phyloP scores from a whole-genome alignment of 2,113 vertebrate species.

The Hemicordylus capensis region DNA sequence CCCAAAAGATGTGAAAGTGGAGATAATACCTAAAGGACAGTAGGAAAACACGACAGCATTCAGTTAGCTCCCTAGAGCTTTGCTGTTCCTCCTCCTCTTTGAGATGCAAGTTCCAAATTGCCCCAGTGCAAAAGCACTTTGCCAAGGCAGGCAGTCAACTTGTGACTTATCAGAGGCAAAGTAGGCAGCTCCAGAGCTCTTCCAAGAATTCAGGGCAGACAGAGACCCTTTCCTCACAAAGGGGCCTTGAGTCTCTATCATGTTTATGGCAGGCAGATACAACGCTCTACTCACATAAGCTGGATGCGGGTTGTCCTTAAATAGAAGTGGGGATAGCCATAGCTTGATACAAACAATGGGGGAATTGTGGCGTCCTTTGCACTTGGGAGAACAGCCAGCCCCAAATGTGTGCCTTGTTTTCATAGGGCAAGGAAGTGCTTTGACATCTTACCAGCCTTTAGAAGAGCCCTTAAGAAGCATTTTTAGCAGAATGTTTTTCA shows the following conservation, averaged over 20 bases:
- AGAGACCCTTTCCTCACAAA: constrained; percentile 7
- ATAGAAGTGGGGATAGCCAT: neutral
- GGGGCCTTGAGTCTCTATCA: neutral
- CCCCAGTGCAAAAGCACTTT: neutral
- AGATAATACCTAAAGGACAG: neutral
- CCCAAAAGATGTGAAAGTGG: neutral
- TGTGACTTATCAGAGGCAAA: neutral
- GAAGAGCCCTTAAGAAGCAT: too few relatives aligned
- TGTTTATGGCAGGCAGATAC: neutral
- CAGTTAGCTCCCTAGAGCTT: neutral
- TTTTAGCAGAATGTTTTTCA: too few relatives aligned
- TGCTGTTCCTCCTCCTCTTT: neutral
- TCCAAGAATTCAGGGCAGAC: neutral
- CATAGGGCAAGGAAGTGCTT: neutral
- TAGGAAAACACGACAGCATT: neutral
- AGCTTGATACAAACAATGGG: neutral
- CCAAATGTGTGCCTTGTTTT: neutral
- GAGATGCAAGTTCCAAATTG: neutral
- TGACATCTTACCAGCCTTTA: neutral
- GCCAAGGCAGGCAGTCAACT: neutral
- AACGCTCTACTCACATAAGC: neutral
- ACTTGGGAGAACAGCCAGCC: neutral
- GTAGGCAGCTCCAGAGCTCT: neutral
- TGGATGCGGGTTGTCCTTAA: neutral
- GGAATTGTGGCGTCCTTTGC: neutral